Evolutionary conservation across 2,888 invertebrate genomes (phyloP), one percentile per base, ranked within the genome.

Genomic region (Psococerastis gibbosa): DNA sequence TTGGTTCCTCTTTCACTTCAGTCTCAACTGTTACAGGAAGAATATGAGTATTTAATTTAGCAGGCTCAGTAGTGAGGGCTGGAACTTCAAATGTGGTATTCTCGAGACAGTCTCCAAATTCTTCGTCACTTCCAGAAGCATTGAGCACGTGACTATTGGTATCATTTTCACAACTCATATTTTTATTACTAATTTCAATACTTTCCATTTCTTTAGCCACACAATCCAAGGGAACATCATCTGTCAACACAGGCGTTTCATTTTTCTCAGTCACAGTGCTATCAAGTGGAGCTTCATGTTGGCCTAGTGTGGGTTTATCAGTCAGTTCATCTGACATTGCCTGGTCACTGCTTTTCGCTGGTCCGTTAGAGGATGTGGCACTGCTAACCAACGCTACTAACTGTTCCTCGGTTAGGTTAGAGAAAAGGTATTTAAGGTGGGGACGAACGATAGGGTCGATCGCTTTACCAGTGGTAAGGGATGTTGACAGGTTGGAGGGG

Each of bases 391-490:
- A 22, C 17, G 38, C 20, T 4, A 5, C 17, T 20, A 38, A 20
- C 22, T 38, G 38, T 5, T 38, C 38, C 22, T 38, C 20, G 20
- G 38, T 18, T 13, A 38, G 38, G 20, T 38, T 38, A 5, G 20
- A 16, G 20, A 38, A 38, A 16, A 38, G 22, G 22, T 38, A 38
- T 38, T 18, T 16, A 20, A 20, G 22, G 17, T 38, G 20, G 11
- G 38, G 38, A 13, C 38, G 17, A 16, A 38, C 38, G 20, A 38
- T 18, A 3, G 38, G 38, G 38, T 16, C 16, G 5, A 38, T 5
- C 4, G 20, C 17, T 20, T 38, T 38, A 38, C 38, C 38, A 38
- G 38, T 20, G 22, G 22, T 38, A 13, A 20, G 38, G 20, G 38
- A 20, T 20, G n/a, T 13, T 38, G 38, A 18, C 3, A 13, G 16